These are phyloP conservation scores for Bombus terrestris DNA, from an alignment of 1,140 invertebrate species.

Conservation along the genomic window DNA sequence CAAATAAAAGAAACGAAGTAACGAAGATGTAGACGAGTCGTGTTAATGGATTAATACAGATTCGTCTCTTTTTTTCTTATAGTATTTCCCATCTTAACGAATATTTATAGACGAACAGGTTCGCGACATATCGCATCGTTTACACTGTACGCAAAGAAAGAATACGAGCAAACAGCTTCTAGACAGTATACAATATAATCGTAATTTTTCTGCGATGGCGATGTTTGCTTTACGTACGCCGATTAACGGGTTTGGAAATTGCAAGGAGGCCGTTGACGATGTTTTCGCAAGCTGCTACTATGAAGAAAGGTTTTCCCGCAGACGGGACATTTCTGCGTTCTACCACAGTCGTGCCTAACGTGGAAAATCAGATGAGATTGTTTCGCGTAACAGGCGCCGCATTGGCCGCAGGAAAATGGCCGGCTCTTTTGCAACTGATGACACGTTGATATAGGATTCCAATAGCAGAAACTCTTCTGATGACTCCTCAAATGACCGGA, in stretches of 20 bases:
- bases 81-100: not conserved
- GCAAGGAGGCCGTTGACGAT: constrained; percentile 65
- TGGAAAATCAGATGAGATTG: constrained; percentile 74
- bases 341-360: constrained; percentile 75
- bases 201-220: not conserved
- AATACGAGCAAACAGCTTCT: too few species aligned
- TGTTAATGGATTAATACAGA: not conserved
- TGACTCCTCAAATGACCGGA: constrained; percentile 82
- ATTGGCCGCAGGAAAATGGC: constrained; percentile 70
- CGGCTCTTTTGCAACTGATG: constrained; percentile 65
- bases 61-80: not conserved
- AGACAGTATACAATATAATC: not conserved
- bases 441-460: constrained; percentile 70
- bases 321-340: constrained; percentile 76
- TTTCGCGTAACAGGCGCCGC: constrained; percentile 72
- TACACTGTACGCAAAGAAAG: not conserved
- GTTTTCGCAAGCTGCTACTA: constrained; percentile 79
- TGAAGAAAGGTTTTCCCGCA: constrained; percentile 81
- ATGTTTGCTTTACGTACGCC: not conserved
- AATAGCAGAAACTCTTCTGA: constrained; percentile 72
- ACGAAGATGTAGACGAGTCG: not conserved
- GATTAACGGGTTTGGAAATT: constrained; percentile 49
- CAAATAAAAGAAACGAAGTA: not conserved
- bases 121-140: not conserved
- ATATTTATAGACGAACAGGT: not conserved